Percentiles rank a stretch among this genome's conserved stretches.
Conservation (phyloP, 2,113 vertebrate genomes). For the Sarotherodon lohbergeri region DNA sequence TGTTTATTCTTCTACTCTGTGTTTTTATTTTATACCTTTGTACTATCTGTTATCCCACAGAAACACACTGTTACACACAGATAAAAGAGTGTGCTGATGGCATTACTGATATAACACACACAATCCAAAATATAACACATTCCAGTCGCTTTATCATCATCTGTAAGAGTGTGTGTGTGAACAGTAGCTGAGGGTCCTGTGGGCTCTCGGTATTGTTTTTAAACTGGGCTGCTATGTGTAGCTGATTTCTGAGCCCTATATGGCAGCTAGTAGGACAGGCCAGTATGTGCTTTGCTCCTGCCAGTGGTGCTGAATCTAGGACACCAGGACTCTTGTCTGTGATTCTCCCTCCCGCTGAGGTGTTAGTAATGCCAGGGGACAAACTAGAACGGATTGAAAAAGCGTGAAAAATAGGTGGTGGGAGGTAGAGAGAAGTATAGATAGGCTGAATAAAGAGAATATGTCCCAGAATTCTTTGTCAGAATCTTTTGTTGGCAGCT, state of each 20-base stretch:
- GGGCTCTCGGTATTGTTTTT: constrained; percentile 7
- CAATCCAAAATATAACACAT: constrained; percentile 1
- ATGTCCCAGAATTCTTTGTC: constrained; percentile 48
- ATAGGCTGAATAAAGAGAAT: constrained; percentile 45
- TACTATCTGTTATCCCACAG: constrained; percentile 16
- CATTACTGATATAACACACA: constrained; percentile 33
- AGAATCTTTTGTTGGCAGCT: constrained; percentile 45
- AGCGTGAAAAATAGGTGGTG: constrained; percentile 50
- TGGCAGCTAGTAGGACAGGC: constrained; percentile 21
- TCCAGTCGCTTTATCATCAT: neutral
- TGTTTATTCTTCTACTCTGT: neutral
- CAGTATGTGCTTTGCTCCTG: constrained; percentile 46
- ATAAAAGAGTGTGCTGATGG: constrained; percentile 44
- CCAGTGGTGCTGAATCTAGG: constrained; percentile 58
- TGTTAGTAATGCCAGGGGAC: constrained; percentile 62
- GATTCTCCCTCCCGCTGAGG: constrained; percentile 63
- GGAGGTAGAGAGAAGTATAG: constrained; percentile 37
- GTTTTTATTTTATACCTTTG: neutral
- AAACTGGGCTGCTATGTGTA: constrained; percentile 14
- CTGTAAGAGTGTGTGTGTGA: neutral
- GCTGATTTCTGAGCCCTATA: constrained; percentile 16
- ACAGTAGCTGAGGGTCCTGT: neutral
- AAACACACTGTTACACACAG: constrained; percentile 6
- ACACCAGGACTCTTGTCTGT: constrained; percentile 62
- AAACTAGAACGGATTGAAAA: constrained; percentile 53